phyloP scores from a whole-genome alignment of 2,888 invertebrate genomes.

The Buathra laborator region DNA sequence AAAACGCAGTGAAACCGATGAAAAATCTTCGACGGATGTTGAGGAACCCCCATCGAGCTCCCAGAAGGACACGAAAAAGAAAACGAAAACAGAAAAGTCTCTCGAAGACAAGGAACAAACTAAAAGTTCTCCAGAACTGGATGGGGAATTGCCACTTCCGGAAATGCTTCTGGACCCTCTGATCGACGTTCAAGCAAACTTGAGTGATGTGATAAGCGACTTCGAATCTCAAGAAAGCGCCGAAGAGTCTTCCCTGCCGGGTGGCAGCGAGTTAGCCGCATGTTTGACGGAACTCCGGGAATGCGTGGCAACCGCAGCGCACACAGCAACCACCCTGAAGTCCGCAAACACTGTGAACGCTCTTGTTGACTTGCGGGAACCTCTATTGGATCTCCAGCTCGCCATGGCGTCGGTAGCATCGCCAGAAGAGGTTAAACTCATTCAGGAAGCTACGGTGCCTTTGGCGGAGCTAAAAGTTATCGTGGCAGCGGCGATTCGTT shows the following conservation, averaged over 20 bases:
- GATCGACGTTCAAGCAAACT: slow-evolving; percentile 79
- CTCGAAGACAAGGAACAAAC: slow-evolving; percentile 40
- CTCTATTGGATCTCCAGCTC: slow-evolving; percentile 77
- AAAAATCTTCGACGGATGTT: slow-evolving; percentile 48
- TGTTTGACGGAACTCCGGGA: slow-evolving; percentile 79
- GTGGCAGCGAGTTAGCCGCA: slow-evolving; percentile 75
- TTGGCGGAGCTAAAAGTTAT: slow-evolving; percentile 89
- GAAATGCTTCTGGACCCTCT: slow-evolving; percentile 80
- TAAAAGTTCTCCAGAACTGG: slow-evolving; percentile 55
- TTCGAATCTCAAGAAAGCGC: slow-evolving; percentile 74
- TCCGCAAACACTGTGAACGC: slow-evolving; percentile 78
- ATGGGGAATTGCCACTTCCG: slow-evolving; percentile 74
- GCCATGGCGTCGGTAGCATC: slow-evolving; percentile 79
- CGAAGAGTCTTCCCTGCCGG: slow-evolving; percentile 65
- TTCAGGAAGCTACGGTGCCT: slow-evolving; percentile 87
- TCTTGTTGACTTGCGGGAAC: slow-evolving; percentile 78
- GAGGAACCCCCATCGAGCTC: slow-evolving; percentile 23
- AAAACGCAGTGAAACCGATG: slow-evolving; percentile 8
- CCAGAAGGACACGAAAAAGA: slow-evolving; percentile 28
- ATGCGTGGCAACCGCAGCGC: slow-evolving; percentile 78
- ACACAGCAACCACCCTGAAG: slow-evolving; percentile 79
- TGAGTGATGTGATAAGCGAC: slow-evolving; percentile 77
- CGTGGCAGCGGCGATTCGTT: slow-evolving; percentile 89
- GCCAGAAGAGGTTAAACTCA: slow-evolving; percentile 86
- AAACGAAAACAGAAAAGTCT: slow-evolving; percentile 49